A percentile compares a stretch with the other conserved stretches of the same genome.
Evolutionary conservation across 1,140 invertebrate genomes (phyloP).

Genomic region (Aporrectodea caliginosa): DNA sequence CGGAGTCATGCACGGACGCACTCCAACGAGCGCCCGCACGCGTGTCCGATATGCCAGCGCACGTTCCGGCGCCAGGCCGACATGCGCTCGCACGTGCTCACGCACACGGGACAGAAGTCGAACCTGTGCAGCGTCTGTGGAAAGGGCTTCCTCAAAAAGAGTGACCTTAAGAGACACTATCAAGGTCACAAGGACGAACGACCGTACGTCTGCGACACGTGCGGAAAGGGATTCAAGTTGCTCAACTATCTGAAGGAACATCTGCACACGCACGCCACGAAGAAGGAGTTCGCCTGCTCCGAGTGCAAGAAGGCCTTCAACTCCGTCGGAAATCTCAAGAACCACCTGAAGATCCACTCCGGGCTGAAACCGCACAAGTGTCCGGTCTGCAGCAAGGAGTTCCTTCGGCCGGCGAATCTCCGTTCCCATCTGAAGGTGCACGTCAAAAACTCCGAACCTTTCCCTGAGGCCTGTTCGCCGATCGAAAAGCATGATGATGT

Average conservation of each 20-base stretch:
- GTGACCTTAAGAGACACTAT: conserved; percentile 61
- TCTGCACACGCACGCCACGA: neutral
- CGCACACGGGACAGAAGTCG: conserved; percentile 39
- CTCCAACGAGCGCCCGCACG: neutral
- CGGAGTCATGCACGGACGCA: neutral
- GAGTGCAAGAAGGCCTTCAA: neutral
- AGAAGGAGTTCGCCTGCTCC: neutral
- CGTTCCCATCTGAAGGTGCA: neutral
- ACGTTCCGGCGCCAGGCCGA: neutral
- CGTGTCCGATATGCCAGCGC: neutral
- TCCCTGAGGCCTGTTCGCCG: neutral
- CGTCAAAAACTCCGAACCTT: neutral
- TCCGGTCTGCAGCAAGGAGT: neutral
- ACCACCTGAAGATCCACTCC: neutral
- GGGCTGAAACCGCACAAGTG: neutral
- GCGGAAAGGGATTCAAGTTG: neutral
- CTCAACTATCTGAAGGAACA: neutral
- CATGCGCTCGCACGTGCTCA: conserved; percentile 29
- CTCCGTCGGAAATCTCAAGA: neutral
- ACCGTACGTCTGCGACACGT: neutral
- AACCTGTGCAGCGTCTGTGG: conserved; percentile 54
- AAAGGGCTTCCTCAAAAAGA: conserved; percentile 59
- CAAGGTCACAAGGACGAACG: conserved; percentile 39
- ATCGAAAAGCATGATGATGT: neutral
- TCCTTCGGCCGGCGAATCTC: neutral